Evolutionary conservation across 2,888 invertebrate species (phyloP), one percentile per base, ranked within the genome.

Genomic region (Odontothrips loti): DNA sequence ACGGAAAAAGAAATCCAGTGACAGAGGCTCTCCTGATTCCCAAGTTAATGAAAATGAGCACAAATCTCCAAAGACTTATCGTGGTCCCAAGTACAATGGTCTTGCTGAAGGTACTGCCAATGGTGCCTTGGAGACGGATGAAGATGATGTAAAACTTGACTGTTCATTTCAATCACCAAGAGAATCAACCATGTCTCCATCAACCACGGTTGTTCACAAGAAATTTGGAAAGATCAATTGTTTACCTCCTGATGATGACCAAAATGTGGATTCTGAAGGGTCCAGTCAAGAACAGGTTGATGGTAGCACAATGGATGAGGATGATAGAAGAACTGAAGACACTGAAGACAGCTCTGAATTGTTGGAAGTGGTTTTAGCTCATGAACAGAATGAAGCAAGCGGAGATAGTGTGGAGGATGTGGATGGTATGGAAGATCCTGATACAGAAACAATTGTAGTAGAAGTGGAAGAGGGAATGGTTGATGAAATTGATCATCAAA

Each of bases 401-500:
- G 68, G 68, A 8, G 23, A 27, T 12, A 75, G 68, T 75, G 68
- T 75, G n/a, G 68, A 75, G 8, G 68, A 75, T 23, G 68, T 9
- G 8, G 68, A 75, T 23, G 68, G 68, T 8, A 27, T 75, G 68
- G 68, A 75, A 27, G 68, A 75, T 23, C 12, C 23, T 12, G 68
- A 75, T 27, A 75, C 68, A 27, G 68, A 75, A 12, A 75, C 68
- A 23, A 75, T 75, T 12, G 68, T 75, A 9, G 68, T 75, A 23
- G 68, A 75, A 12, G 68, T 75, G n/a, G 68, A 75, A 27, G 68
- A 75, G 12, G 68, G 68, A 27, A 75, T 75, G 68, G 68, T 75
- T 8, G 68, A 75, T 75, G 68, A 75, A 9, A 75, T 75, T 23
- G 68, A 75, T 27, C 68, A 75, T 75, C 68, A 75, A 75, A 75